Base-by-base conservation (phyloP, 2,113 vertebrate species). In the Phalacrocorax aristotelis region DNA sequence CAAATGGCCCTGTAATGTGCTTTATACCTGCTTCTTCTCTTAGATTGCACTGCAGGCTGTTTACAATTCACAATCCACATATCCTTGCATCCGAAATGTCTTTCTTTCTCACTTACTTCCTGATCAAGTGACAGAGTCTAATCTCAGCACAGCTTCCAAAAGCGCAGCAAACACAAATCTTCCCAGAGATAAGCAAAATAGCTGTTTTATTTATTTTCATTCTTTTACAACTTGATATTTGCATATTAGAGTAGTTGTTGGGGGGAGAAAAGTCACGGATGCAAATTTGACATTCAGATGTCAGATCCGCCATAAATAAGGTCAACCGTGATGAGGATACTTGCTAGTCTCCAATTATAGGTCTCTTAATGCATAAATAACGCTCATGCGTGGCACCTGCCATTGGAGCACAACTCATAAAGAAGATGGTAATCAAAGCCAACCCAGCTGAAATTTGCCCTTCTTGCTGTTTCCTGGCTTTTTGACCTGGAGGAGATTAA, bases 201-300 rank as follows among this genome's bases (percentile, higher is more conserved):
- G 70, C 9, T 26, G 40, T 29, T 96, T 95, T 93, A 61, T 79
- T 57, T 95, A 78, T 94, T 96, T 95, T 88, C 87, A 48, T 87
- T 95, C n/a, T 96, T 95, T 90, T 91, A 79, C 84, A 93, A 89
- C 75, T 93, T 57, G 1, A 15, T 84, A 98, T 98, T 98, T 98
- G 95, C 98, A 98, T 98, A 97, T 94, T 97, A 81, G 96, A 98
- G 93, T 97, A 94, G 91, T 84, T 97, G 88, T 92, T 75, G 95
- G 54, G 77, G 65, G 87, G 49, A 94, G 91, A 97, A 97, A 93
- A 96, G 90, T 94, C 95, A 65, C 7, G 1, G 94, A 98, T 97
- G 97, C 94, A 97, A 98, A 98, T 98, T 89, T 98, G 97, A 98
- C 97, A 98, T 98, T 98, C 98, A 98, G 96, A 97, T 97, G 83